phyloP scores from a whole-genome alignment of 2,797 vertebrate species.

The Todus mexicanus region DNA sequence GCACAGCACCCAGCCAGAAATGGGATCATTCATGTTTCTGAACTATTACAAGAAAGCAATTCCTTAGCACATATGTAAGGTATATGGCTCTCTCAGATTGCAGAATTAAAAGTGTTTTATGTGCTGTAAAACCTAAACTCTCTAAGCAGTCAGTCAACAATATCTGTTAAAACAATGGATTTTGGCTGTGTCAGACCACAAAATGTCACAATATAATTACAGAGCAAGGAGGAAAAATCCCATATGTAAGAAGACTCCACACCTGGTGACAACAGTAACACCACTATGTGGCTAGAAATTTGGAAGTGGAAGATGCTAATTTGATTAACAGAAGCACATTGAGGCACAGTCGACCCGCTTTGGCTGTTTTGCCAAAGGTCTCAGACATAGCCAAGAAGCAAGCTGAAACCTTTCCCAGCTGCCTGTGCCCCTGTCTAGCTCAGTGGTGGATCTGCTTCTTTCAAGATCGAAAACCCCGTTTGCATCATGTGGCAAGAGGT shows the following conservation, averaged over 20 bases:
- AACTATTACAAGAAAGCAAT: neutral
- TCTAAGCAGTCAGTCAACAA: neutral
- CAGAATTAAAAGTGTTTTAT: neutral
- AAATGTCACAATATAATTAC: neutral
- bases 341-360: neutral
- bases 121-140: neutral
- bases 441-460: neutral
- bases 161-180: neutral
- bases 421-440: neutral
- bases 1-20: neutral
- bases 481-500: neutral
- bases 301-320: neutral
- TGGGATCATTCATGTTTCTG: neutral
- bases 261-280: neutral
- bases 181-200: neutral
- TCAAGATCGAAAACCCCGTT: neutral
- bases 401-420: neutral
- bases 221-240: neutral
- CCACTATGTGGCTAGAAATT: neutral
- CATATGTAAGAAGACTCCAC: neutral
- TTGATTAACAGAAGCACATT: neutral
- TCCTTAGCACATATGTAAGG: neutral
- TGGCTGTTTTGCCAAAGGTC: neutral
- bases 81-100: neutral
- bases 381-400: neutral